These are phyloP conservation scores for Aspiorhynchus laticeps DNA, from an alignment of 2,113 vertebrate genomes.

Conservation along the genomic window DNA sequence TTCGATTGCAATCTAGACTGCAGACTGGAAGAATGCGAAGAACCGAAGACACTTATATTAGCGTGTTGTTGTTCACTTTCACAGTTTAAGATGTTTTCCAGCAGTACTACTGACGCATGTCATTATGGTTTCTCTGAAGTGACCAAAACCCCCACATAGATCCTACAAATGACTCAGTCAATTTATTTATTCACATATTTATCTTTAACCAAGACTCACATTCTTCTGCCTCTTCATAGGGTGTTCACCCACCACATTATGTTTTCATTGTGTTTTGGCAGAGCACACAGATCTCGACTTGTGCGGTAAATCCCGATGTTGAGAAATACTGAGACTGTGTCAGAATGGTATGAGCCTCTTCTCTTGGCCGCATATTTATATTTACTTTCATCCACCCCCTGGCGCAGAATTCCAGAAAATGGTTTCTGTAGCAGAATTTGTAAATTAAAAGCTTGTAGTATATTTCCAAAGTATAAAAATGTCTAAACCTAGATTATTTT, in stretches of 20 bases:
- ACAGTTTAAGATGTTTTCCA: background rate
- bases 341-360: slow-evolving; percentile 6
- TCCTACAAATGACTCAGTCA: background rate
- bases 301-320: slow-evolving; percentile 27
- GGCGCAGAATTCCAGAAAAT: background rate
- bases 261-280: slow-evolving; percentile 49
- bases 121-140: slow-evolving; percentile 10
- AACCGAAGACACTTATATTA: background rate
- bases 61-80: background rate
- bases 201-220: slow-evolving; percentile 7
- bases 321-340: slow-evolving; percentile 17
- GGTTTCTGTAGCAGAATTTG: background rate
- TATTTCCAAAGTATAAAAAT: background rate
- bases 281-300: background rate
- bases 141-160: background rate
- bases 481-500: background rate
- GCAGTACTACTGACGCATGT: background rate
- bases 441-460: background rate
- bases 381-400: background rate
- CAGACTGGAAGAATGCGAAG: background rate
- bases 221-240: slow-evolving; percentile 11
- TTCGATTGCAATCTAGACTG: background rate
- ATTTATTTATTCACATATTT: slow-evolving; percentile 17
- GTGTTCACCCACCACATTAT: slow-evolving; percentile 38
- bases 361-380: background rate